A percentile compares a stretch with the other conserved stretches of the same genome.
phyloP scores from a whole-genome alignment of 2,113 vertebrate genomes.

The Pipa parva region DNA sequence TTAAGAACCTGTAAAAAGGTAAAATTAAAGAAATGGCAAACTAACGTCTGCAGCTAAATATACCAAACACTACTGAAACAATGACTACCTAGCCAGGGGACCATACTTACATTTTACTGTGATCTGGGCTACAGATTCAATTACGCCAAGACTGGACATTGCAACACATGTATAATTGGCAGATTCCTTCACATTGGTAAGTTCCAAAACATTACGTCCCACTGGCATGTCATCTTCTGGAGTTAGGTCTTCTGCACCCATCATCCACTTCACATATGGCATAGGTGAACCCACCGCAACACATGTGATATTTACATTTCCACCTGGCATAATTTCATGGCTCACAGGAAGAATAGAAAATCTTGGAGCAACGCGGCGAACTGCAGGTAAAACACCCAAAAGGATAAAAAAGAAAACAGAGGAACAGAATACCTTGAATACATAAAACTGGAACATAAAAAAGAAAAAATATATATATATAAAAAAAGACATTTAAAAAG shows the following conservation, averaged over 20 bases:
- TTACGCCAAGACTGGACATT: slow-evolving; percentile 97
- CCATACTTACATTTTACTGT: slow-evolving; percentile 90
- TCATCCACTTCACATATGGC: slow-evolving; percentile 99
- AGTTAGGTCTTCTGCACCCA: slow-evolving; percentile 89
- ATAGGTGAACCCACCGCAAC: slow-evolving; percentile 97
- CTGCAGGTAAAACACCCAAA: slow-evolving; percentile 77
- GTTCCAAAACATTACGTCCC: slow-evolving; percentile 91
- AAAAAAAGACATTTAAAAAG: slow-evolving; percentile 66
- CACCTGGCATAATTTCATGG: slow-evolving; percentile 97
- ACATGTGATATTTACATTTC: slow-evolving; percentile 97
- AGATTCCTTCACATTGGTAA: slow-evolving; percentile 90
- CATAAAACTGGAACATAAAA: slow-evolving; percentile 55
- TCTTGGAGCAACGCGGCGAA: slow-evolving; percentile 92
- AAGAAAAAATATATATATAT: slow-evolving; percentile 60
- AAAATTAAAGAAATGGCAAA: too few relatives aligned
- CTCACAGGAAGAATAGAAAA: slow-evolving; percentile 94
- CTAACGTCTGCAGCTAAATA: too few relatives aligned
- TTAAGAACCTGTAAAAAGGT: too few relatives aligned
- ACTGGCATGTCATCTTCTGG: slow-evolving; percentile 98
- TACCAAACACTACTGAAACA: too few relatives aligned
- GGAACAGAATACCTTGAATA: slow-evolving; percentile 63
- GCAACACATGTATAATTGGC: slow-evolving; percentile 98
- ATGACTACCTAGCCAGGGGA: background rate
- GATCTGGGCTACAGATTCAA: slow-evolving; percentile 93
- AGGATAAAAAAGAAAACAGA: slow-evolving; percentile 60